These are phyloP conservation scores for Masnerella sp. DNA, from an alignment of 2,888 invertebrate species.

Conservation along the genomic window DNA sequence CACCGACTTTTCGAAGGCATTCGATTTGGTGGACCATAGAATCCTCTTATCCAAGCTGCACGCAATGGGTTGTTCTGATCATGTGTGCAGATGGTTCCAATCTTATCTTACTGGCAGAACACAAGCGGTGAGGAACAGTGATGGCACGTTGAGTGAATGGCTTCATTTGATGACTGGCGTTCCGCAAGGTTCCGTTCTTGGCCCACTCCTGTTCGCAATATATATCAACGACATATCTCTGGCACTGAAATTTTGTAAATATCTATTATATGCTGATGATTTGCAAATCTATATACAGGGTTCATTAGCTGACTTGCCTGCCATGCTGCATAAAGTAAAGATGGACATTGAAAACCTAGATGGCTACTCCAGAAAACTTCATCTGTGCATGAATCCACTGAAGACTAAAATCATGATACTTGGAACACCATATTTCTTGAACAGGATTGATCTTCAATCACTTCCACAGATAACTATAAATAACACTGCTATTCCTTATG, in stretches of 20 bases:
- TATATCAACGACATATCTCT: no score
- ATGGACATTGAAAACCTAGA: background rate
- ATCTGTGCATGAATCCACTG: background rate
- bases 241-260: no score
- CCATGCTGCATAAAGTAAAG: background rate
- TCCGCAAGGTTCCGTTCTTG: no score
- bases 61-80: background rate
- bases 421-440: no score
- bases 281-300: background rate
- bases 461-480: background rate
- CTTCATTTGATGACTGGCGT: no score
- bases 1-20: background rate
- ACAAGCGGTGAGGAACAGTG: background rate
- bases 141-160: background rate
- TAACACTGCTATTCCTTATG: no score
- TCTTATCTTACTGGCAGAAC: background rate
- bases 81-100: background rate
- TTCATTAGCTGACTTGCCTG: background rate
- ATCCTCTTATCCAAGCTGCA: background rate
- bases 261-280: no score
- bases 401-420: background rate
- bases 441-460: background rate
- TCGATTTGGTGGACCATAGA: background rate
- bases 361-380: background rate
- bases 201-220: no score